Evolutionary conservation across 1,140 invertebrate genomes (phyloP).

Genomic region (Saccostrea echinata): DNA sequence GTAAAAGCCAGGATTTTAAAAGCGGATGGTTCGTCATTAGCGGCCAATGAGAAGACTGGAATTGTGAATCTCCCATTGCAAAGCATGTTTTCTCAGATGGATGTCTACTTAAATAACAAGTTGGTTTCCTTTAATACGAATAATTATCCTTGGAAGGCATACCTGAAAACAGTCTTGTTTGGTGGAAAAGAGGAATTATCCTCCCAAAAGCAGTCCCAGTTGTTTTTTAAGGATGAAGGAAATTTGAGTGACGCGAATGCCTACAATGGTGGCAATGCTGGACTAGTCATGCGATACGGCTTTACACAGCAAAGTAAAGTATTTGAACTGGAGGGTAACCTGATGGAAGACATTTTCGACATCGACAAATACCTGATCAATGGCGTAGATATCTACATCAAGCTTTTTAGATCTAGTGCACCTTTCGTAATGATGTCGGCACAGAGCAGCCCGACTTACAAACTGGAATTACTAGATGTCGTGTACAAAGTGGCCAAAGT

Average conservation of each 20-base stretch:
- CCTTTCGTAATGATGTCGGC: conserved; percentile 44
- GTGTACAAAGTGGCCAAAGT: conserved; percentile 23
- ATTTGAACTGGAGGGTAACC: too few relatives aligned
- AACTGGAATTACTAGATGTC: conserved; percentile 47
- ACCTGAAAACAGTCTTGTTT: not conserved
- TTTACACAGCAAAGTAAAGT: too few relatives aligned
- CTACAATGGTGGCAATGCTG: conserved; percentile 45
- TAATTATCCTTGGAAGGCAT: too few relatives aligned
- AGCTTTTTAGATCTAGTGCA: not conserved
- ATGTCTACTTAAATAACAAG: conserved; percentile 41
- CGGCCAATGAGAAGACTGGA: conserved; percentile 39
- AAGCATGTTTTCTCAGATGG: conserved; percentile 52
- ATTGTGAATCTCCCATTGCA: conserved; percentile 56
- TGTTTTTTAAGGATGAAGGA: conserved; percentile 42
- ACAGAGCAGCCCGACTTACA: conserved; percentile 27
- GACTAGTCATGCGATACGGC: not conserved
- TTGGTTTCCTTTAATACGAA: too few relatives aligned
- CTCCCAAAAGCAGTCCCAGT: conserved; percentile 44
- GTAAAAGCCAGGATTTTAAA: conserved; percentile 41
- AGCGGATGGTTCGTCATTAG: conserved; percentile 39
- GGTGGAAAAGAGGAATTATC: conserved; percentile 35
- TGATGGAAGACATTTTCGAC: conserved; percentile 41
- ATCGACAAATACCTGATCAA: conserved; percentile 6
- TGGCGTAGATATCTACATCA: too few relatives aligned
- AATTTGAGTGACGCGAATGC: not conserved